Evolutionary conservation across 2,113 vertebrate genomes (phyloP).

Genomic region (Riparia riparia): DNA sequence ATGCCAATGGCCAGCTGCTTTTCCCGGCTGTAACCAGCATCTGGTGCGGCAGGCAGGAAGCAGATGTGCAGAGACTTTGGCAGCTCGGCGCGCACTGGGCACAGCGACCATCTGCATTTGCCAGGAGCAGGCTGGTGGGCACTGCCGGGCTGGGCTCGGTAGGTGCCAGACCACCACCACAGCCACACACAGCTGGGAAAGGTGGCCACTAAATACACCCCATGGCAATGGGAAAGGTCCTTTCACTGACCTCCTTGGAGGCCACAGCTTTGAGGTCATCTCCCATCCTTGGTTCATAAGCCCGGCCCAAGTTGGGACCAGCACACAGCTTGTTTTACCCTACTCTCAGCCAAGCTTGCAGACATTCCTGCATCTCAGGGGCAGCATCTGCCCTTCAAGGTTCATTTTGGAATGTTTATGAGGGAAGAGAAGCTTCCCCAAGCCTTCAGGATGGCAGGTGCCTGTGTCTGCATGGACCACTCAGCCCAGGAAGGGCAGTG

Average conservation of each 20-base stretch:
- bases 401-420: background rate
- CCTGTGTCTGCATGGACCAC: rapidly evolving
- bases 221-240: background rate
- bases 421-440: background rate
- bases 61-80: background rate
- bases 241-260: background rate
- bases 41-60: background rate
- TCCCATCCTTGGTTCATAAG: background rate
- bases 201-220: rapidly evolving
- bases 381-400: background rate
- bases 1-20: background rate
- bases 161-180: rapidly evolving
- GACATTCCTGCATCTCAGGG: background rate
- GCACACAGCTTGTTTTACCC: background rate
- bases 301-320: background rate
- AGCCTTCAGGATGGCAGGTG: rapidly evolving
- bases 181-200: rapidly evolving
- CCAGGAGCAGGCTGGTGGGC: background rate
- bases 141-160: background rate
- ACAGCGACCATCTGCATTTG: rapidly evolving
- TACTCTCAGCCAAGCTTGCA: background rate
- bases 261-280: background rate
- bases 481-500: rapidly evolving
- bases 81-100: background rate
- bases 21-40: background rate